Evolutionary conservation across 2,113 vertebrate species (phyloP), one percentile per base, ranked within the genome.

Genomic region (Labrus mixtus): DNA sequence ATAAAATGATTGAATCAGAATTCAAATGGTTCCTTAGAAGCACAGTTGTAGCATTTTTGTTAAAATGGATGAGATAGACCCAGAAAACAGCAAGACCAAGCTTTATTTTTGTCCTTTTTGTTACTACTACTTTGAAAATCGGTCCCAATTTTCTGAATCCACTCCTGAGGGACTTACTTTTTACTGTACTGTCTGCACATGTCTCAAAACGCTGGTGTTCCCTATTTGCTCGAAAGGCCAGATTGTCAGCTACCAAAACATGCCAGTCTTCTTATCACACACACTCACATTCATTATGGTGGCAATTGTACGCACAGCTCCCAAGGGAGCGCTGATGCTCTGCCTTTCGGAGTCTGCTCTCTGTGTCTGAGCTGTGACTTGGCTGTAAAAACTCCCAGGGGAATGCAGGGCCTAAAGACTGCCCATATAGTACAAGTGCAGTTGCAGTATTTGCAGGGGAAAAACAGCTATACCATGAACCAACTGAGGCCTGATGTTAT

Each of bases 321-420:
- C 79, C 45, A 36, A 43, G 45, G 69, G 76, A 64, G 37, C 57
- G 17, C n/a, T 43, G 10, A 62, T 33, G 15, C 65, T 72, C 48
- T 29, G 25, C 68, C 73, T 67, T 64, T 57, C 39, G 9, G 51
- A 77, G 59, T 61, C 41, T 22, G 11, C 39, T 67, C 5, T 67
- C 5, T 58, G 2, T 63, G 22, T 73, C 2, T 65, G 41, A 59
- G 50, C 55, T 72, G 70, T 71, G 16, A 53, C 57, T 57, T 29
- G 29, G 61, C 56, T 72, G 33, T 25, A 56, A 10, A 55, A 63
- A 68, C 46, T 15, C 86, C 83, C 76, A 11, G 15, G 84, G 78
- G 87, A 83, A 9, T 50, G 29, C 53, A 46, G 51, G 73, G 61
- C 58, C 59, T 67, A 41, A 23, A 82, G 67, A 63, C 63, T 80